These are phyloP conservation scores for Riptortus pedestris DNA, from an alignment of 1,140 invertebrate species.

Conservation along the genomic window DNA sequence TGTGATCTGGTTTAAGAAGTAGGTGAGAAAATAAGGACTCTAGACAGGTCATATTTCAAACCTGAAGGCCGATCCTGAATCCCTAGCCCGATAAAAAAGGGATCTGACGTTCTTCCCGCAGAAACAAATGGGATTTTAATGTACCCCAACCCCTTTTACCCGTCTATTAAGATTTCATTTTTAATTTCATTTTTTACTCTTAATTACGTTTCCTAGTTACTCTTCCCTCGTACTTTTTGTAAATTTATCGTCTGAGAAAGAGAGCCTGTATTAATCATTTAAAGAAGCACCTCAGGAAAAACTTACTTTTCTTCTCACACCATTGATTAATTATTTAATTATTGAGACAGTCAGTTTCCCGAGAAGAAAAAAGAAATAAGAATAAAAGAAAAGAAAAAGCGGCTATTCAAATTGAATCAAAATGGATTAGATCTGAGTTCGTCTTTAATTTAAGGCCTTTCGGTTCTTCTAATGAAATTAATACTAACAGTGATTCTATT, in stretches of 20 bases:
- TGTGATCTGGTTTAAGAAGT: no score
- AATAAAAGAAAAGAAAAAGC: background rate
- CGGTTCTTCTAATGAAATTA: no score
- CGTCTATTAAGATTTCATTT: conserved; percentile 7
- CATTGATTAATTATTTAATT: conserved; percentile 8
- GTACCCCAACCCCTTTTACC: background rate
- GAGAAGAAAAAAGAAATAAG: background rate
- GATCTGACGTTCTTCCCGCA: background rate
- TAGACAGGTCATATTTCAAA: no score
- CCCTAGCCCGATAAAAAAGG: no score
- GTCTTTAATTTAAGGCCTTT: no score
- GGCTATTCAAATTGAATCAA: background rate
- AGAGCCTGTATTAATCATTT: background rate
- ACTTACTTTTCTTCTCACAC: conserved; percentile 4
- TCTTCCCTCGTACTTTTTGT: conserved; percentile 6
- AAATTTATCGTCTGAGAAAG: conserved; percentile 7
- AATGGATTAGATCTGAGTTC: background rate
- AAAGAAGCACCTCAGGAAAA: background rate
- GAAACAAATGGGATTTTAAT: conserved; percentile 8
- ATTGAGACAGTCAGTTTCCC: conserved; percentile 4
- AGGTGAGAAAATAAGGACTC: no score
- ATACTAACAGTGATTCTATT: no score
- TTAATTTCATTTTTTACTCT: conserved; percentile 8
- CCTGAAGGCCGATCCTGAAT: no score
- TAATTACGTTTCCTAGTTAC: conserved; percentile 2